Percentiles rank a stretch among this genome's conserved stretches.
These are phyloP conservation scores for Sarcophaga peregrina DNA, from an alignment of 1,140 invertebrate species.

Conservation along the genomic window DNA sequence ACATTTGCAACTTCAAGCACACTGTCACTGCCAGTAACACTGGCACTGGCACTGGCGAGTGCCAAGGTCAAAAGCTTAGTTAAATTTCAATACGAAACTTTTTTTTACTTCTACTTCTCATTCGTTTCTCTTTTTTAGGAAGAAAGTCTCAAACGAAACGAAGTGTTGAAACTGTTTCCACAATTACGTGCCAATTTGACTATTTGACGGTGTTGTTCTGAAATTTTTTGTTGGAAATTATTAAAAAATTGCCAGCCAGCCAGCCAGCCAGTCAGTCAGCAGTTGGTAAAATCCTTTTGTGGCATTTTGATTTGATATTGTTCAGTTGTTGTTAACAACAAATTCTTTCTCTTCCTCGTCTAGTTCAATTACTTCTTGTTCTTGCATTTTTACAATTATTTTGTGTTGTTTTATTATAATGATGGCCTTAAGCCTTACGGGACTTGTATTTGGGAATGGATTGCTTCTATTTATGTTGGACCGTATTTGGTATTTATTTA, in stretches of 20 bases:
- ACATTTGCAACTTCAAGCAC: background rate
- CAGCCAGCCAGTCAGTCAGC: background rate
- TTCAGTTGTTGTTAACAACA: background rate
- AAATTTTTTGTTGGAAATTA: background rate
- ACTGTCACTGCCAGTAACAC: background rate
- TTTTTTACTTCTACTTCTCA: background rate
- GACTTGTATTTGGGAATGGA: background rate
- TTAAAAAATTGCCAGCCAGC: background rate
- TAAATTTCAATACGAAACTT: background rate
- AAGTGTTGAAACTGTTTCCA: constrained; percentile 24
- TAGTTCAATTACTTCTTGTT: too few relatives aligned
- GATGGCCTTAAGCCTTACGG: background rate
- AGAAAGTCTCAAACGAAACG: background rate
- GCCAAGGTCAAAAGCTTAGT: constrained; percentile 22
- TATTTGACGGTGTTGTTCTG: background rate
- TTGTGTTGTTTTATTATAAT: background rate
- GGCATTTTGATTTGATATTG: background rate
- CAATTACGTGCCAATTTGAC: constrained; percentile 3
- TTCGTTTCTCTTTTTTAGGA: too few relatives aligned
- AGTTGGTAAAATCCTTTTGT: background rate
- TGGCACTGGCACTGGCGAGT: constrained; percentile 26
- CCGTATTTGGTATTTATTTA: constrained; percentile 12
- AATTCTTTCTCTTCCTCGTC: background rate
- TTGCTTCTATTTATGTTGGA: too few relatives aligned
- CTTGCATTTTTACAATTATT: too few relatives aligned